phyloP scores from a whole-genome alignment of 2,113 vertebrate species.

The Oplegnathus fasciatus region DNA sequence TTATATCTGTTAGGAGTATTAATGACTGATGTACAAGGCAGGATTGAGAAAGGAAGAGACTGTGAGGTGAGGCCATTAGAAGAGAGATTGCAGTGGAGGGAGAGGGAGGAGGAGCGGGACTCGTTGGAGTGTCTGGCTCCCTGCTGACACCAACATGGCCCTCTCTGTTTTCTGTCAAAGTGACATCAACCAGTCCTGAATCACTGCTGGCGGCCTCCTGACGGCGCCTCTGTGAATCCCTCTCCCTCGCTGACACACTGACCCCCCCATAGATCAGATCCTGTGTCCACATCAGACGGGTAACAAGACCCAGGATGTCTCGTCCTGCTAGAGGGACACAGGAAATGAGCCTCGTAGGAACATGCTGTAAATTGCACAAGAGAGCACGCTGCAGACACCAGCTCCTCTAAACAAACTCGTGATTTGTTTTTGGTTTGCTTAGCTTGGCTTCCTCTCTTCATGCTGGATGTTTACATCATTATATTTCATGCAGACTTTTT shows the following conservation, averaged over 20 bases:
- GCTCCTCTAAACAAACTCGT: constrained; percentile 50
- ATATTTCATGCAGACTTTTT: constrained; percentile 20
- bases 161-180: constrained; percentile 77
- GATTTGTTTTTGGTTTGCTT: constrained; percentile 36
- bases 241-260: constrained; percentile 51
- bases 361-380: constrained; percentile 29
- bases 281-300: constrained; percentile 48
- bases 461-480: constrained; percentile 12
- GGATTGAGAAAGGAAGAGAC: constrained; percentile 7
- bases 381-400: constrained; percentile 26
- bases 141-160: constrained; percentile 73
- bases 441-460: constrained; percentile 13
- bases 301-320: constrained; percentile 74
- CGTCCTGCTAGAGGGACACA: constrained; percentile 32
- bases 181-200: constrained; percentile 76
- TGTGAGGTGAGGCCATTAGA: constrained; percentile 49
- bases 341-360: constrained; percentile 35
- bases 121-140: constrained; percentile 56
- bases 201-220: constrained; percentile 44
- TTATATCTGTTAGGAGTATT: constrained; percentile 52
- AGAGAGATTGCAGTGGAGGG: constrained; percentile 13
- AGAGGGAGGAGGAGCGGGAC: constrained; percentile 17
- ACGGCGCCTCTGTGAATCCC: constrained; percentile 54
- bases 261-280: constrained; percentile 61
- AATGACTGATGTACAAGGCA: constrained; percentile 43